Conservation (phyloP, 2,113 vertebrate genomes). For the Amazona vittata region DNA sequence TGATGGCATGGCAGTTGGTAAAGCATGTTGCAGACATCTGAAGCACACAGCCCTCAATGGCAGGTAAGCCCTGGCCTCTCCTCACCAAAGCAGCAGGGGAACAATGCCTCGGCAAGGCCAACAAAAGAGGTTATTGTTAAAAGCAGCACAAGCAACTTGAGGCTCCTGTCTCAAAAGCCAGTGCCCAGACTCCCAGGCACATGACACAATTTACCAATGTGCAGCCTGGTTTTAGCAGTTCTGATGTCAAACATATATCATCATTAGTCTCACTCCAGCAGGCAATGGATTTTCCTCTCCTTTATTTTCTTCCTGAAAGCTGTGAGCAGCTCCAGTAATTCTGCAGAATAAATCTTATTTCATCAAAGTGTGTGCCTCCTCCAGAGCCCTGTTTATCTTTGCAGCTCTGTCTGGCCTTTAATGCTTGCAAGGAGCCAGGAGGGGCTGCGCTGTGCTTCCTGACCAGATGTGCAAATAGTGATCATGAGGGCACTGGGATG, state of each 20-base stretch:
- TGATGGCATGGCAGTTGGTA: not conserved
- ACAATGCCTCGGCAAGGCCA: not conserved
- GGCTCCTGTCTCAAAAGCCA: not conserved
- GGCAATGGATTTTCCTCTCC: not conserved
- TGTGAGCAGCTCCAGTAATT: slow-evolving; percentile 46
- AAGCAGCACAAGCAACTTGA: not conserved
- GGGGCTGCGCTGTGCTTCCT: not conserved
- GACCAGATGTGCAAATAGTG: slow-evolving; percentile 47
- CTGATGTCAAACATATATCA: slow-evolving; percentile 11
- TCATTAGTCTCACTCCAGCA: slow-evolving; percentile 62
- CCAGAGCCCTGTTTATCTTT: slow-evolving; percentile 33
- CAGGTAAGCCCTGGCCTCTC: not conserved
- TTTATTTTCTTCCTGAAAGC: slow-evolving; percentile 40
- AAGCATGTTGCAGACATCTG: not conserved
- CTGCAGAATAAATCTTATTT: slow-evolving; percentile 59
- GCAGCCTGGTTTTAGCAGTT: not conserved
- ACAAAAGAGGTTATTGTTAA: not conserved
- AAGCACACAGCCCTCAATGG: not conserved
- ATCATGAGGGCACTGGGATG: not conserved
- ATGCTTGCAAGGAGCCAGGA: not conserved
- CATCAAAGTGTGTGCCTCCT: slow-evolving; percentile 21
- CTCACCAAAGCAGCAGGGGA: not conserved
- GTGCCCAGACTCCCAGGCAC: not conserved
- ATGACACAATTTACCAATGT: not conserved
- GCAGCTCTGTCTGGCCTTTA: slow-evolving; percentile 31